Evolutionary conservation across 1,140 invertebrate genomes (phyloP), one percentile per base, ranked within the genome.

Genomic region (Meloidogyne exigua): DNA sequence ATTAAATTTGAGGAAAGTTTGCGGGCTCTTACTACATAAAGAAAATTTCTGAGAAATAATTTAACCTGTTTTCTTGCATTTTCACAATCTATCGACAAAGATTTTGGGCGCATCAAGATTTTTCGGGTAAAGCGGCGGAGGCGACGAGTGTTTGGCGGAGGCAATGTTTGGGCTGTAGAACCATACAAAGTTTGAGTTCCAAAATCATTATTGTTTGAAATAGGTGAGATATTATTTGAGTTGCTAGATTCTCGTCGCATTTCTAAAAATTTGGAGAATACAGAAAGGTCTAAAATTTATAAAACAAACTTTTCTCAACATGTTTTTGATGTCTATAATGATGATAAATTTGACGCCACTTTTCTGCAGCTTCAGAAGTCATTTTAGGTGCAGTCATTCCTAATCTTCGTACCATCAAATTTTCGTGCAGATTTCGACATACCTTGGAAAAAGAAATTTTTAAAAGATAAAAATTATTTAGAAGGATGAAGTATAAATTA

Each of bases 291-390:
- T n/a, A n/a, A n/a, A n/a, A n/a, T n/a, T n/a, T n/a, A 49, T 44
- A 12, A 13, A 57, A 57, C 74, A 10, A 23, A 81, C 80, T 80
- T 75, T 74, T 84, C 67, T 83, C 82, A 18, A 64, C 25, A 62
- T 85, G 84, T 42, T 85, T 85, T 70, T 78, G 74, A 57, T 87
- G 84, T 65, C 84, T 75, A 76, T 85, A 86, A 39, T 79, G 80
- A 15, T 84, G 76, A 63, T 86, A 86, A 64, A 84, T 84, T 39
- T 81, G 76, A 26, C 84, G 67, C 84, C 86, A 86, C 18, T 76
- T 71, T 69, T 86, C 84, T 18, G 84, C 84, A 42, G 84, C 86
- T 73, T 88, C 86, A 36, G 86, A 82, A 9, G 76, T 80, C 84
- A 86, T 85, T 63, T 76, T 81, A 5, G 84, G 84, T 26, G 84